Conservation (phyloP, 2,888 invertebrate genomes). For the Ametastegia equiseti region DNA sequence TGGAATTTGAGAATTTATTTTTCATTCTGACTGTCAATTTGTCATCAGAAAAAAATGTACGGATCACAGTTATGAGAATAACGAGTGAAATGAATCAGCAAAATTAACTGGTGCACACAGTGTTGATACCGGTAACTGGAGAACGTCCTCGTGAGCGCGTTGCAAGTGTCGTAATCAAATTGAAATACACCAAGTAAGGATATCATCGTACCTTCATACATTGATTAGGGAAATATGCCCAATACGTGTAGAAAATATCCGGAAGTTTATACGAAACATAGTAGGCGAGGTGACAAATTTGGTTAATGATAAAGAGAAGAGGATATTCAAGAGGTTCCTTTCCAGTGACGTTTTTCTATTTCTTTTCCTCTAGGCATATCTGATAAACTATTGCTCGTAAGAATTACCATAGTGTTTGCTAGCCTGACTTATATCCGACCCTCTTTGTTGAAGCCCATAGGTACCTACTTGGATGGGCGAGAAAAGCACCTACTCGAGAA, state of each 20-base stretch:
- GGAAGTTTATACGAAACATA: background rate
- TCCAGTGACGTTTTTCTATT: no score
- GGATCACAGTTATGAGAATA: background rate
- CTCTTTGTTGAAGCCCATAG: background rate
- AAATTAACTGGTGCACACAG: constrained; percentile 16
- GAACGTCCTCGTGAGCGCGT: constrained; percentile 17
- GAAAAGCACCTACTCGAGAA: background rate
- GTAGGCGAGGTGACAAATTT: no score
- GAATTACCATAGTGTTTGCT: background rate
- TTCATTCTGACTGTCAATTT: background rate
- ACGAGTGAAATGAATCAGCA: constrained; percentile 15
- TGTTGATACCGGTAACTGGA: background rate
- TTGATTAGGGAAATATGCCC: background rate
- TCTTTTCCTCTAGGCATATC: no score
- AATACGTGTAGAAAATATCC: background rate
- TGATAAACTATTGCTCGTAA: no score
- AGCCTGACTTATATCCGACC: background rate
- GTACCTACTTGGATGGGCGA: background rate
- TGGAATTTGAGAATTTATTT: background rate
- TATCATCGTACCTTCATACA: background rate
- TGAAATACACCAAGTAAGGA: constrained; percentile 38
- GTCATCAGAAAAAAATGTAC: background rate
- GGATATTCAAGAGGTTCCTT: no score
- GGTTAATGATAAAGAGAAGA: no score
- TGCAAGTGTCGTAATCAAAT: background rate